These are phyloP conservation scores for Gisinianus flammeolus DNA, from an alignment of 2,888 invertebrate genomes.

Conservation along the genomic window DNA sequence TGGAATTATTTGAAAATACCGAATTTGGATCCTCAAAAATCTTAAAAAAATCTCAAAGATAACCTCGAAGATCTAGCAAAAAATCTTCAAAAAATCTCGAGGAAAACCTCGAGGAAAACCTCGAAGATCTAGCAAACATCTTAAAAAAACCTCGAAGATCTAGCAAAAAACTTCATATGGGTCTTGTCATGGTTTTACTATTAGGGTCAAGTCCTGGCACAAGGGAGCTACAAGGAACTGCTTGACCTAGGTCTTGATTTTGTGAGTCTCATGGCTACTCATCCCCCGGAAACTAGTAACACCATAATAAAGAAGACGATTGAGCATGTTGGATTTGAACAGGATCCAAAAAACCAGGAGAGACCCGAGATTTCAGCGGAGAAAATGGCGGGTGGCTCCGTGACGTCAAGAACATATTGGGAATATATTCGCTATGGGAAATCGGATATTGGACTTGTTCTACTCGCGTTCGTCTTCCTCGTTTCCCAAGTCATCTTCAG, in stretches of 20 bases:
- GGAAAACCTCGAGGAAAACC: too few species aligned
- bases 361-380: slow-evolving; percentile 50
- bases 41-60: too few species aligned
- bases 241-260: slow-evolving; percentile 61
- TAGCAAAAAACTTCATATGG: too few species aligned
- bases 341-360: slow-evolving; percentile 12
- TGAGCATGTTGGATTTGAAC: slow-evolving; percentile 69
- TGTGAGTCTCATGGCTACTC: slow-evolving; percentile 59
- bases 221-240: slow-evolving; percentile 69
- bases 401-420: slow-evolving; percentile 63
- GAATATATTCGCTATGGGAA: slow-evolving; percentile 54
- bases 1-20: slow-evolving; percentile 59
- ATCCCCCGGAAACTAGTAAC: slow-evolving; percentile 58
- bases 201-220: slow-evolving; percentile 66
- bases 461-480: slow-evolving; percentile 58
- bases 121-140: too few species aligned
- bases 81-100: too few species aligned
- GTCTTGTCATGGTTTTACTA: too few species aligned
- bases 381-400: slow-evolving; percentile 56
- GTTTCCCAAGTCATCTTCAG: slow-evolving; percentile 61
- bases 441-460: not conserved
- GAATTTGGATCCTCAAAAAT: too few species aligned
- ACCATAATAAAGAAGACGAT: slow-evolving; percentile 46
- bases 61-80: too few species aligned
- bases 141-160: not conserved